phyloP scores from a whole-genome alignment of 2,797 vertebrate species.

The Aratinga solstitialis region DNA sequence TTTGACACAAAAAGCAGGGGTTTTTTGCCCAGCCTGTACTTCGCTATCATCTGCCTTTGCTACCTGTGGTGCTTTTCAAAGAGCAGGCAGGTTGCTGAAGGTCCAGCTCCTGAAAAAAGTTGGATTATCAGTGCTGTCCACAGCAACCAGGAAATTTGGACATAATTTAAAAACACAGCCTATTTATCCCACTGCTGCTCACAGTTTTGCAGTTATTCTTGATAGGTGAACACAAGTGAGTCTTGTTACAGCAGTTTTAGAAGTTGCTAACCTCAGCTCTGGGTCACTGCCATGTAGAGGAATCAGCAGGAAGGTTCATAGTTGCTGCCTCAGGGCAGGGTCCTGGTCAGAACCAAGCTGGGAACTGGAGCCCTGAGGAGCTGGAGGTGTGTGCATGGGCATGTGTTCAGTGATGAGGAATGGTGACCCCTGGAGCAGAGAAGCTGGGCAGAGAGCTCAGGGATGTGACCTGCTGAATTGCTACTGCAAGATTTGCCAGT shows the following conservation, averaged over 20 bases:
- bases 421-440: background rate
- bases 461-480: background rate
- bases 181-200: background rate
- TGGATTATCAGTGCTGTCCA: background rate
- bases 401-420: fast-evolving
- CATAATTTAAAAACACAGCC: background rate
- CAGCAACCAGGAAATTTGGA: background rate
- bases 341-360: background rate
- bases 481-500: background rate
- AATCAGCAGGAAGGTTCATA: background rate
- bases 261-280: background rate
- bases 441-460: background rate
- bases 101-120: background rate
- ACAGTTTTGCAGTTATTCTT: background rate
- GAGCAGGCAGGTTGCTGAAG: background rate
- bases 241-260: background rate
- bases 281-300: fast-evolving
- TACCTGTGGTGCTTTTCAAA: background rate
- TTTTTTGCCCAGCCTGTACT: background rate
- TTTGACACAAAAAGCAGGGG: background rate
- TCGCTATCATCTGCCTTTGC: background rate
- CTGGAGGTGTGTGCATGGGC: background rate
- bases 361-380: background rate
- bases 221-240: background rate
- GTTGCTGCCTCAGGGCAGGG: background rate